phyloP scores from a whole-genome alignment of 2,113 vertebrate genomes.

The Mirounga angustirostris region DNA sequence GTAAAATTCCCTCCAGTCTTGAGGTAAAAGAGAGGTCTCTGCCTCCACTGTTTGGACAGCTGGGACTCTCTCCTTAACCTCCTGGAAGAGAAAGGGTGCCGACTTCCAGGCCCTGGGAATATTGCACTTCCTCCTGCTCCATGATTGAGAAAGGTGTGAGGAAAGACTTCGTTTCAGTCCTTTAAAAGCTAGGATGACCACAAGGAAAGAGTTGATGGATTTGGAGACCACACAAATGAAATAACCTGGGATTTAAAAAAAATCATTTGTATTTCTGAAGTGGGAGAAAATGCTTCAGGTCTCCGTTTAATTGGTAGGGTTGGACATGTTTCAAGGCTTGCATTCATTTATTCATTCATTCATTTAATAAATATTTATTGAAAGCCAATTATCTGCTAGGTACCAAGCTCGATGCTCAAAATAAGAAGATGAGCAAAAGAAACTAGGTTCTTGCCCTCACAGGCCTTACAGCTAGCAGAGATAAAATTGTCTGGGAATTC shows the following conservation, averaged over 20 bases:
- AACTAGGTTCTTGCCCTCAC: neutral
- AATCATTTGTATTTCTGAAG: neutral
- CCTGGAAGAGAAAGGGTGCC: neutral
- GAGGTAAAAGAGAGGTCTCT: neutral
- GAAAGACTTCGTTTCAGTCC: neutral
- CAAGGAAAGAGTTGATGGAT: neutral
- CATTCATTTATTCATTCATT: neutral
- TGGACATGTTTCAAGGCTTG: neutral
- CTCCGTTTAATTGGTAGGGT: neutral
- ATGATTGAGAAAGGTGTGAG: neutral
- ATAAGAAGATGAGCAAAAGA: slow-evolving; percentile 7
- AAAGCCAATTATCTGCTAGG: neutral
- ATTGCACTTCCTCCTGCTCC: neutral
- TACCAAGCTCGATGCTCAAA: neutral
- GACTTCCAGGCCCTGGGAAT: neutral
- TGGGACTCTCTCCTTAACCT: neutral
- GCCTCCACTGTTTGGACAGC: neutral
- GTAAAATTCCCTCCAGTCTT: neutral
- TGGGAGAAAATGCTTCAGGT: neutral
- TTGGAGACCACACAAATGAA: slow-evolving; percentile 19
- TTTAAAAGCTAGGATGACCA: neutral
- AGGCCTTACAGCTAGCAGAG: neutral
- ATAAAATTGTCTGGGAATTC: neutral
- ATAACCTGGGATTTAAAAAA: neutral
- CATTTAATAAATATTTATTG: neutral